Base-by-base conservation (phyloP, 1,140 invertebrate genomes). In the Hesperophylax magnus region DNA sequence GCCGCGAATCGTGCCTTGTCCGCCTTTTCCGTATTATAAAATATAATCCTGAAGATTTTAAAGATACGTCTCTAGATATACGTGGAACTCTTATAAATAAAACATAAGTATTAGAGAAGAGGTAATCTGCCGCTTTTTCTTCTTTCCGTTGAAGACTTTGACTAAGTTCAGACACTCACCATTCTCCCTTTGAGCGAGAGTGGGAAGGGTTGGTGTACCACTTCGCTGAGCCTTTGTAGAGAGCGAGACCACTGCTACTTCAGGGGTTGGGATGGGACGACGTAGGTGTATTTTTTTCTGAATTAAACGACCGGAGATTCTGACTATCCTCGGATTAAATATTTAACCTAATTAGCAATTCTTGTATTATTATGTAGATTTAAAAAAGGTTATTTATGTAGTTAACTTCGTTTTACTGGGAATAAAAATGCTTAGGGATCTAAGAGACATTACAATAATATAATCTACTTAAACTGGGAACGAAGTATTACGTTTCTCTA, bases 21-120 rank as follows among this genome's bases (percentile, higher is more conserved):
- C 11, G 11, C 39, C 11, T 47, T 47, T 47, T 47, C 39, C 39
- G 11, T 47, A 8, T 2, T 47, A 47, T 14, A 47, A 14, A 8
- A 1, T 47, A 47, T 14, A 47, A 14, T 47, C 39, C 39, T 11
- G 39, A 47, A 47, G 11, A 47, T 47, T 47, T 47, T 47, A 47
- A 47, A 47, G 9, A 47, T 47, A 39, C 11, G 39, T 47, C 11
- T 47, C 39, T 47, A 47, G 39, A 72, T 72, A n/a, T 72, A 53
- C n/a, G 18, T 20, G n/a, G 39, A 47, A 54, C 24, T 53, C 14
- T 15, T 67, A 71, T 72, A 72, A 72, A 72, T 72, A 72, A 72
- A 72, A 54, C 69, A 72, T 72, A 53, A 72, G 69, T 72, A 54
- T 52, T 54, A 20, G 69, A 52, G 52, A 22, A 72, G 69, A 72